These are phyloP conservation scores for Dusona sp. DNA, from an alignment of 2,888 invertebrate species.

Conservation along the genomic window DNA sequence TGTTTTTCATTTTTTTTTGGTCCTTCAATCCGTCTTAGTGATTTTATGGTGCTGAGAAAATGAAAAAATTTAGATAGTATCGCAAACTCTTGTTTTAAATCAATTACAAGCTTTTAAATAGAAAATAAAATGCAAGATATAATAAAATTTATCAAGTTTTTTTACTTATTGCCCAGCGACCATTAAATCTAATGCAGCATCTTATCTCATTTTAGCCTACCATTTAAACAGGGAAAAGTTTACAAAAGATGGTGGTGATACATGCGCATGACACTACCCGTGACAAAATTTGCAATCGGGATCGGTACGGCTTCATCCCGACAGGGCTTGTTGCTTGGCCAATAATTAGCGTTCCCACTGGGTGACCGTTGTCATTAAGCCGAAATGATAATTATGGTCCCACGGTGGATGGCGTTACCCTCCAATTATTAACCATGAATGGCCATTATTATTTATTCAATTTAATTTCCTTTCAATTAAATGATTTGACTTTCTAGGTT, in stretches of 20 bases:
- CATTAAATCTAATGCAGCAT: background rate
- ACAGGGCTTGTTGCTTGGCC: too few species aligned
- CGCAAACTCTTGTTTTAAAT: background rate
- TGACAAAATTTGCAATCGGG: too few species aligned
- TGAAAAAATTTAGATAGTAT: background rate
- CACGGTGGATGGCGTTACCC: too few species aligned
- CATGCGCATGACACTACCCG: too few species aligned
- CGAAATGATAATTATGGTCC: too few species aligned
- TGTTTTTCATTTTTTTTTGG: constrained; percentile 9
- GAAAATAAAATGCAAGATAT: background rate
- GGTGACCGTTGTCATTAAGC: too few species aligned
- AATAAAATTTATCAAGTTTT: background rate
- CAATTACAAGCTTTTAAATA: background rate
- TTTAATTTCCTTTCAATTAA: too few species aligned
- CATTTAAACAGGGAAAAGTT: background rate
- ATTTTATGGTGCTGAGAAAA: constrained; percentile 18
- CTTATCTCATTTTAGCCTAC: background rate
- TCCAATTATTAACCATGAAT: too few species aligned
- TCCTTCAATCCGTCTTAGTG: background rate
- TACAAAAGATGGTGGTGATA: background rate
- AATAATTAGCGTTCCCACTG: too few species aligned
- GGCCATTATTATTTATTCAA: too few species aligned
- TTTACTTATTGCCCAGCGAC: background rate
- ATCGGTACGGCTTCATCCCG: too few species aligned
- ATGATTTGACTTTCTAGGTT: too few species aligned